Percentiles rank a stretch among this genome's conserved stretches.
These are phyloP conservation scores for Tenthredo distinguenda DNA, from an alignment of 2,888 invertebrate species.

Conservation along the genomic window DNA sequence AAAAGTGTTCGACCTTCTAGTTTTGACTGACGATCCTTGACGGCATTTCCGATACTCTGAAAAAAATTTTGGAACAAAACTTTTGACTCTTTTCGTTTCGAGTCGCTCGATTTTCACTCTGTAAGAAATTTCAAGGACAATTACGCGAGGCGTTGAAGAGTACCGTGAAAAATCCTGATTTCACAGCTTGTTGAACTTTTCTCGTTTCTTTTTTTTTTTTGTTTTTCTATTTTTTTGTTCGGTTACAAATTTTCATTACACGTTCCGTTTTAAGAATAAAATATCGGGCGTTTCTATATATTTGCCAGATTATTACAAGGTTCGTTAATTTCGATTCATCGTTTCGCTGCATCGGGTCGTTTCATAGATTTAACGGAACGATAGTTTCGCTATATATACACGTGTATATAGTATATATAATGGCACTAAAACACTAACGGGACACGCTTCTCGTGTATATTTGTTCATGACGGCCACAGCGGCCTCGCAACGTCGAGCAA, in stretches of 20 bases:
- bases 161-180: too few species aligned
- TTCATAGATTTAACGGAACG: constrained; percentile 37
- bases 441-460: constrained; percentile 21
- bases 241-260: neutral
- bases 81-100: too few species aligned
- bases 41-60: too few species aligned
- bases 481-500: constrained; percentile 47
- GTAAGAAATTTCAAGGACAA: too few species aligned
- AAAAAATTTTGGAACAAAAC: too few species aligned
- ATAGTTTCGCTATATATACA: constrained; percentile 1
- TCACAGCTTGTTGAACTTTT: too few species aligned
- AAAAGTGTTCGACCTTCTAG: too few species aligned
- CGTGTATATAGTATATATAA: neutral
- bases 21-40: too few species aligned
- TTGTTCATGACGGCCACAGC: constrained; percentile 17
- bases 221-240: too few species aligned
- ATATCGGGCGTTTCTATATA: neutral
- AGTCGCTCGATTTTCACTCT: too few species aligned
- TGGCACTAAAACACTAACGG: neutral
- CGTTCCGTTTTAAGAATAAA: neutral
- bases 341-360: neutral
- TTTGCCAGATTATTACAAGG: constrained; percentile 16
- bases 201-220: neutral
- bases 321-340: constrained; percentile 45
- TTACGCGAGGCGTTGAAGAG: too few species aligned